Conservation (phyloP, 2,888 invertebrate species). For the Osedax fenrisi region DNA sequence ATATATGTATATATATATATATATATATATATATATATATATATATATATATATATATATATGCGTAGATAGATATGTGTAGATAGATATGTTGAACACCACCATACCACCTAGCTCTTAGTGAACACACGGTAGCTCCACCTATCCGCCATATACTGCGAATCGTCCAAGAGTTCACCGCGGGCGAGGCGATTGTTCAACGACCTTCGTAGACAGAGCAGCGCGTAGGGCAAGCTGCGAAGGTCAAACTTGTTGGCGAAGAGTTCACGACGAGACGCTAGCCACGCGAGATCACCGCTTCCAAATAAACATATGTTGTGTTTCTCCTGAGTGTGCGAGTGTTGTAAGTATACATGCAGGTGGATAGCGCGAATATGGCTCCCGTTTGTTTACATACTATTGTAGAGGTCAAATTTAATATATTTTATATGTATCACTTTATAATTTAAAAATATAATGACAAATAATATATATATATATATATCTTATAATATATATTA, state of each 20-base stretch:
- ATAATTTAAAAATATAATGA: too few relatives aligned
- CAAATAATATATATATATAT: too few relatives aligned
- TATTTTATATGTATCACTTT: too few relatives aligned
- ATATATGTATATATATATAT: not conserved
- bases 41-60: not conserved
- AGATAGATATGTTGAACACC: too few relatives aligned
- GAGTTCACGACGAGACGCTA: slow-evolving; percentile 39
- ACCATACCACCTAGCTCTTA: too few relatives aligned
- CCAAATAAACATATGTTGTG: slow-evolving; percentile 13
- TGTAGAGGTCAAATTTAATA: too few relatives aligned
- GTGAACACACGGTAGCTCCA: too few relatives aligned
- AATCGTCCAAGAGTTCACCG: not conserved
- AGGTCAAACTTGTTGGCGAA: slow-evolving; percentile 48
- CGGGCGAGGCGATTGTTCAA: slow-evolving; percentile 27
- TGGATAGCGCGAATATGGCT: too few relatives aligned
- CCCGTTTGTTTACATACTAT: too few relatives aligned
- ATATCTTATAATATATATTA: too few relatives aligned
- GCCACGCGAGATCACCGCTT: slow-evolving; percentile 39
- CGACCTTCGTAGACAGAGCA: slow-evolving; percentile 42
- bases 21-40: not conserved
- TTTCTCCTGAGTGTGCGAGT: too few relatives aligned
- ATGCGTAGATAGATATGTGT: not conserved
- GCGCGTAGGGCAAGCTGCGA: slow-evolving; percentile 41
- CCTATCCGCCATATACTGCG: not conserved
- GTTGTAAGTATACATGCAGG: too few relatives aligned